Evolutionary conservation across 2,113 vertebrate genomes (phyloP).

Genomic region (Nesospiza acunhae): DNA sequence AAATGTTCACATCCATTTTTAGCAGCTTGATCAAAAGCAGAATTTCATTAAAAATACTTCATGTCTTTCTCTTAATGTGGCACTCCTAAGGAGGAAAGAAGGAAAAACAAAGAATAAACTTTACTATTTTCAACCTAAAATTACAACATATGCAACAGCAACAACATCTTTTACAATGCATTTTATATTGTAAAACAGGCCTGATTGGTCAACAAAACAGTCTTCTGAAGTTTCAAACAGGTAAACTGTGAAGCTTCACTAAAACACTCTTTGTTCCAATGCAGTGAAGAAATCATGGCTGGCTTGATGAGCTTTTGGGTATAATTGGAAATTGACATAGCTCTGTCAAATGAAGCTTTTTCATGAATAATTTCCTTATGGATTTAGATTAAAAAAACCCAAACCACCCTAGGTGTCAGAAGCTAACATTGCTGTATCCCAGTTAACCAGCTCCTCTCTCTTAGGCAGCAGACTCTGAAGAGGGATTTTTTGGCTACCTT

Average conservation of each 20-base stretch:
- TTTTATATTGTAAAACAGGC: background rate
- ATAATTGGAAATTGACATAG: background rate
- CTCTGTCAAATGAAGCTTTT: background rate
- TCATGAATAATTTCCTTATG: background rate
- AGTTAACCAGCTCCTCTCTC: background rate
- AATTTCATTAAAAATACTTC: constrained; percentile 4
- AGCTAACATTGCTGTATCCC: background rate
- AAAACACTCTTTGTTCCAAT: background rate
- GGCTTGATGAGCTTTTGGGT: background rate
- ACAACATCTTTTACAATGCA: background rate
- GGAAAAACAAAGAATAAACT: background rate
- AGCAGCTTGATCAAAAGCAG: constrained; percentile 19
- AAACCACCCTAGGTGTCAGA: background rate
- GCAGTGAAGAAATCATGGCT: background rate
- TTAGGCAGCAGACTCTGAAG: background rate
- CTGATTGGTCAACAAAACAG: background rate
- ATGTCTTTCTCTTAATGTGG: background rate
- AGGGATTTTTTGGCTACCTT: background rate
- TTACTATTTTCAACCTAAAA: background rate
- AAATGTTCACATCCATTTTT: constrained; percentile 56
- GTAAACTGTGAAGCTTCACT: background rate
- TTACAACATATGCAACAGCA: background rate
- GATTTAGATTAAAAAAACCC: background rate
- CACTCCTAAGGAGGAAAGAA: background rate
- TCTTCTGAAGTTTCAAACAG: background rate